Evolutionary conservation across 2,113 vertebrate genomes (phyloP).

Genomic region (Dasyornis broadbenti): DNA sequence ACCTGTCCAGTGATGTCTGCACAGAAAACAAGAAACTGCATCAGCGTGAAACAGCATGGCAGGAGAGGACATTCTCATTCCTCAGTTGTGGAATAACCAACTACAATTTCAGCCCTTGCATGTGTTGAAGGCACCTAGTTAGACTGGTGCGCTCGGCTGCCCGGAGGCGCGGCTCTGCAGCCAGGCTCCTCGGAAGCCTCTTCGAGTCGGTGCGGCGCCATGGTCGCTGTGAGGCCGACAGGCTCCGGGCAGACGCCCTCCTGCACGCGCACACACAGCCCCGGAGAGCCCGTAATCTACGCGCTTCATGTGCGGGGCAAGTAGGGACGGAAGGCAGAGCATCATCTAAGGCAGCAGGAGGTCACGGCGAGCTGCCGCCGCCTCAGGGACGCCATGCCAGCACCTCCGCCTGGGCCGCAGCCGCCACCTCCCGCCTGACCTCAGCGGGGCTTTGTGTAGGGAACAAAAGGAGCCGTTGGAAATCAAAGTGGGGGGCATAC

Average conservation of each 20-base stretch:
- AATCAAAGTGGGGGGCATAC: neutral
- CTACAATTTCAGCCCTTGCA: neutral
- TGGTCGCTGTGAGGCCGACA: fast-evolving
- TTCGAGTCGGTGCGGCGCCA: fast-evolving
- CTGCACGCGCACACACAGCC: fast-evolving
- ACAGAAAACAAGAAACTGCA: neutral
- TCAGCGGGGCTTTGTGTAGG: neutral
- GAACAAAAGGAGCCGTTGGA: neutral
- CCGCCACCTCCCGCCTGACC: neutral
- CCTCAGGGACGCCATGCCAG: neutral
- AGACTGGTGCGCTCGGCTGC: neutral
- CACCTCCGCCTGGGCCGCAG: neutral
- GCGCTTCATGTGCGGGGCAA: neutral
- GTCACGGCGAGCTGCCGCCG: fast-evolving
- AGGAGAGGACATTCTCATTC: neutral
- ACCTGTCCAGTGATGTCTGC: neutral
- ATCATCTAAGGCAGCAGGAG: neutral
- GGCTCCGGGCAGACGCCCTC: fast-evolving
- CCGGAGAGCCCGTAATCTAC: neutral
- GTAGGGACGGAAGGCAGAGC: neutral
- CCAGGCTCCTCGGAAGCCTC: fast-evolving
- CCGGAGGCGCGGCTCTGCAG: neutral
- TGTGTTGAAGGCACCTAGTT: neutral
- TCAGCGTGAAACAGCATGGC: neutral
- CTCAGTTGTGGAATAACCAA: neutral